Conservation (phyloP, 1,140 invertebrate species). For the Bombus difficillimus region DNA sequence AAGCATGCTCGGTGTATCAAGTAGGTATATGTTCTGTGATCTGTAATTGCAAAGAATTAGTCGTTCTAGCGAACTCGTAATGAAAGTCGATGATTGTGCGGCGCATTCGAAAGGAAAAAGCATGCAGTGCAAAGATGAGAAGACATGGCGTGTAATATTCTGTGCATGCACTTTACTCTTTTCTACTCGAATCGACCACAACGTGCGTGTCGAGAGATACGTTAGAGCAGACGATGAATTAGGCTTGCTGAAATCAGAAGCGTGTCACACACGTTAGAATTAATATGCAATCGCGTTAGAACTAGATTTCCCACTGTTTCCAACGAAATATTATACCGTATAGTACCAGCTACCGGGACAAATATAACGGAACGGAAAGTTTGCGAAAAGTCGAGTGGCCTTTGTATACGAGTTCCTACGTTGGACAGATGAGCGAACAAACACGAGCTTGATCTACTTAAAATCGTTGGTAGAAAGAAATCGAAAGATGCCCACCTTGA, state of each 20-base stretch:
- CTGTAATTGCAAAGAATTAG: neutral
- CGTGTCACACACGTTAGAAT: neutral
- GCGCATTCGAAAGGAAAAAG: slow-evolving; percentile 2
- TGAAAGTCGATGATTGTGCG: neutral
- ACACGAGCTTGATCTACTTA: neutral
- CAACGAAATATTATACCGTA: too few species aligned
- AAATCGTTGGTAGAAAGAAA: neutral
- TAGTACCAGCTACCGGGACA: neutral
- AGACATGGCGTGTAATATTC: slow-evolving; percentile 5
- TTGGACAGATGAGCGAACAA: neutral
- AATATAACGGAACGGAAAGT: neutral
- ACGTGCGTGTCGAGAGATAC: neutral
- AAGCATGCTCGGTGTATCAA: slow-evolving; percentile 4
- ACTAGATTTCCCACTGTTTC: neutral
- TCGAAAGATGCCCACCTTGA: neutral
- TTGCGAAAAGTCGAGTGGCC: neutral
- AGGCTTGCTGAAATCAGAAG: slow-evolving; percentile 1
- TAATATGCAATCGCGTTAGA: neutral
- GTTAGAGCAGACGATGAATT: neutral
- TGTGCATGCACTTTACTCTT: slow-evolving; percentile 23
- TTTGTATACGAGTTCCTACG: neutral
- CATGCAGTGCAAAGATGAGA: slow-evolving; percentile 34
- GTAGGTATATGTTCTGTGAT: neutral
- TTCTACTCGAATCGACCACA: slow-evolving; percentile 28
- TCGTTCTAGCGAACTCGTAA: neutral